phyloP scores from a whole-genome alignment of 2,797 vertebrate species.

The Pantherophis vulpinus region DNA sequence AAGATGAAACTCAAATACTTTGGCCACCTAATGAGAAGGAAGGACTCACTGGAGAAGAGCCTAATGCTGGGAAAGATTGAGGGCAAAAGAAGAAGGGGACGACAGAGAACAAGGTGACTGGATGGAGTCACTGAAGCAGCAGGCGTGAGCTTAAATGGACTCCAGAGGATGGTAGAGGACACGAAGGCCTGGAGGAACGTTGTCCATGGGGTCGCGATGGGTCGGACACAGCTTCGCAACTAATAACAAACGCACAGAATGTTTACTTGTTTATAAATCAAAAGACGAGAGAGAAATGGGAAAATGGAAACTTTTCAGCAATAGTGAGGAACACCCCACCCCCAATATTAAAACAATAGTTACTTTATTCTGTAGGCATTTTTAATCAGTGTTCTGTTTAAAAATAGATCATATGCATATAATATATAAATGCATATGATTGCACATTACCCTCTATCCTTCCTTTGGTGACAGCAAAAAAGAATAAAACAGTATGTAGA shows the following conservation, averaged over 20 bases:
- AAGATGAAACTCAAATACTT: no score
- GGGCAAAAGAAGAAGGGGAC: no score
- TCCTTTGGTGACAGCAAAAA: not conserved
- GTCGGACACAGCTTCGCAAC: no score
- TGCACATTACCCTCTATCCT: not conserved
- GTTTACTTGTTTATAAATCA: not conserved
- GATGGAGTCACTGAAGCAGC: no score
- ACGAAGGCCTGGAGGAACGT: no score
- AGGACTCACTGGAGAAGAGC: no score
- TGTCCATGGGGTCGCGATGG: no score
- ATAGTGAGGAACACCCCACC: not conserved
- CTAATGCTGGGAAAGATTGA: no score
- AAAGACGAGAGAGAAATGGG: not conserved
- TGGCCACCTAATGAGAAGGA: no score
- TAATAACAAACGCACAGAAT: not conserved
- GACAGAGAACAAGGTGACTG: no score
- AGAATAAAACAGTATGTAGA: not conserved
- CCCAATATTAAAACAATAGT: not conserved
- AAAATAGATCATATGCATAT: not conserved
- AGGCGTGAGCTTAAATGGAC: no score
- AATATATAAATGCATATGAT: not conserved
- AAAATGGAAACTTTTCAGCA: not conserved
- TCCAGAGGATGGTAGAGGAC: no score
- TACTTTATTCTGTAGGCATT: not conserved
- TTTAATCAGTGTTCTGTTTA: not conserved